Base-by-base conservation (phyloP, 2,113 vertebrate species). In the Chloropsis hardwickii region DNA sequence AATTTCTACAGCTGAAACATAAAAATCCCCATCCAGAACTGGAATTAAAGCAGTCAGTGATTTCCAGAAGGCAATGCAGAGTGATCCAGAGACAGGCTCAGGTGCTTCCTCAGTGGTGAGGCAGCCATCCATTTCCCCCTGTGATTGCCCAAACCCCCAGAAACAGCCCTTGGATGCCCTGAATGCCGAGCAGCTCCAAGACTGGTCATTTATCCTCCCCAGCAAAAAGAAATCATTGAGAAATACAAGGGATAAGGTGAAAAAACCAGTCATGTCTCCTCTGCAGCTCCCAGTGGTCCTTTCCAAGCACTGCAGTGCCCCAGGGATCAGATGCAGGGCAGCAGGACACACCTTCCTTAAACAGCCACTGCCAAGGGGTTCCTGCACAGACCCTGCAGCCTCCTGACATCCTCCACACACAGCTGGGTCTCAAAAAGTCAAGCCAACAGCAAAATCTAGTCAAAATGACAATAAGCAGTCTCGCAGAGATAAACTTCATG, bases 391-490 rank as follows among this genome's bases (percentile, higher is more conserved):
- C 50, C 29, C 28, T 5, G 27, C 53, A 24, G 67, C 22, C 61
- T 42, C 21, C 14, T 9, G 64, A 50, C 35, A 31, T 2, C 70
- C 37, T 61, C 22, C 29, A 10, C 25, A 23, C 20, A 65, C 40
- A 71, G 12, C 44, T 19, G 10, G 3, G 12, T 9, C 70, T 71
- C 44, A 10, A 53, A 67, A 48, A 8, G 23, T 18, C 54, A 60
- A 50, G 48, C 15, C 31, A 65, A 37, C 1, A 1, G 20, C 50
- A 61, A 61, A 64, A 47, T 3, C 0, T 0, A 21, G 27, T 44
- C 35, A 71, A 28, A 81, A 58, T 7, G 16, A 31, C n/a, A 24
- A 62, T 0, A 0, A 27, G 18, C 8, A 76, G 40, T 35, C 23
- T 67, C 3, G 1, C 0, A 23, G 4, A 25, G 21, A 35, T 17